Evolutionary conservation across 2,888 invertebrate species (phyloP).

Genomic region (Protophormia terraenovae): DNA sequence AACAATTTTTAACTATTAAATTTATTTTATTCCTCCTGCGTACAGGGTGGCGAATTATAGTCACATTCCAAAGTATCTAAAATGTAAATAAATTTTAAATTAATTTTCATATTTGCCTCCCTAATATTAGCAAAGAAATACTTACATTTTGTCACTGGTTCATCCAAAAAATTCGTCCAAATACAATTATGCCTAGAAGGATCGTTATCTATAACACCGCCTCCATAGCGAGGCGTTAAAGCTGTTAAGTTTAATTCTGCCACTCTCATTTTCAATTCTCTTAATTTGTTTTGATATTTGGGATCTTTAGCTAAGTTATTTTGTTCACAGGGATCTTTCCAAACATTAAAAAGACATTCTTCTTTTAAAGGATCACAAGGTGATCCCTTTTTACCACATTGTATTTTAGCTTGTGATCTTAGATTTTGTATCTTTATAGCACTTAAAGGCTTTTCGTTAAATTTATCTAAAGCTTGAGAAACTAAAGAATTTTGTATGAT

Average conservation of each 20-base stretch:
- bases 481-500: slow-evolving; percentile 72
- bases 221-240: slow-evolving; percentile 80
- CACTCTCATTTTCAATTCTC: slow-evolving; percentile 81
- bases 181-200: slow-evolving; percentile 83
- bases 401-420: slow-evolving; percentile 68
- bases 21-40: too few relatives aligned
- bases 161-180: slow-evolving; percentile 82
- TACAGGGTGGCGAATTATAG: slow-evolving; percentile 71
- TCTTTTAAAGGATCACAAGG: slow-evolving; percentile 75
- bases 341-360: slow-evolving; percentile 82
- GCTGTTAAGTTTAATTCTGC: slow-evolving; percentile 80
- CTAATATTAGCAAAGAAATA: neutral
- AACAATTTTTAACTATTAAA: too few relatives aligned
- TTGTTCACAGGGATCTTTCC: slow-evolving; percentile 82
- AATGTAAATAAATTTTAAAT: slow-evolving; percentile 1
- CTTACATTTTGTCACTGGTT: slow-evolving; percentile 56
- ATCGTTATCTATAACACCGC: slow-evolving; percentile 82
- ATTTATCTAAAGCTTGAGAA: slow-evolving; percentile 71
- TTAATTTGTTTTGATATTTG: slow-evolving; percentile 64
- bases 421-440: slow-evolving; percentile 66
- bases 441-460: slow-evolving; percentile 68
- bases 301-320: slow-evolving; percentile 74
- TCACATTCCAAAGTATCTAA: slow-evolving; percentile 67
- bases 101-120: neutral
- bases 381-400: slow-evolving; percentile 67